These are phyloP conservation scores for Mercenaria mercenaria DNA, from an alignment of 1,140 invertebrate genomes.

Conservation along the genomic window DNA sequence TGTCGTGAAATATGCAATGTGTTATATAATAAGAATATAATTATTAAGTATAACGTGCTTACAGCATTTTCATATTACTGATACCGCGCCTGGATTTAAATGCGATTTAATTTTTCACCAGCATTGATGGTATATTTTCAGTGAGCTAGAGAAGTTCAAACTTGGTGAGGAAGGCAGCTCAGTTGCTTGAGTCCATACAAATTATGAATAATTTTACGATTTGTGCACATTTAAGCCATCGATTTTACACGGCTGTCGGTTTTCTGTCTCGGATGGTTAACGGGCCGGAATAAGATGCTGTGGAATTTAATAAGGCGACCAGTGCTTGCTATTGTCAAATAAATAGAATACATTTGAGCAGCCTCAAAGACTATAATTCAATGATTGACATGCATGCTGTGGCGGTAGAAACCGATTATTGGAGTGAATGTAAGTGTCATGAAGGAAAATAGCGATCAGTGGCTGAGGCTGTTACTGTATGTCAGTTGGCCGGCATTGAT, in stretches of 20 bases:
- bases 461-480: neutral
- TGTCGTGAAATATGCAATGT: too few relatives aligned
- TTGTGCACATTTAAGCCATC: slow-evolving; percentile 45
- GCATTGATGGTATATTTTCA: too few relatives aligned
- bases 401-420: slow-evolving; percentile 21
- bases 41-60: too few relatives aligned
- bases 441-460: neutral
- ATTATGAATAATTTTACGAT: slow-evolving; percentile 67
- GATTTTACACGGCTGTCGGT: slow-evolving; percentile 55
- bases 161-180: too few relatives aligned
- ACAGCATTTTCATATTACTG: too few relatives aligned
- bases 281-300: slow-evolving; percentile 57
- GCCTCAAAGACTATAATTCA: slow-evolving; percentile 40
- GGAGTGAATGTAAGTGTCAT: slow-evolving; percentile 35
- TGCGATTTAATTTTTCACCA: too few relatives aligned
- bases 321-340: slow-evolving; percentile 39
- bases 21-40: too few relatives aligned
- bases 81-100: too few relatives aligned
- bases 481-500: slow-evolving; percentile 27
- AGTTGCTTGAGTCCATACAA: slow-evolving; percentile 2
- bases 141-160: too few relatives aligned
- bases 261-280: slow-evolving; percentile 46
- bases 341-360: slow-evolving; percentile 60
- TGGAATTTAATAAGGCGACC: slow-evolving; percentile 66
- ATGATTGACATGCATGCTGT: slow-evolving; percentile 46